Conservation (phyloP, 2,888 invertebrate genomes). For the Athalia cordata region DNA sequence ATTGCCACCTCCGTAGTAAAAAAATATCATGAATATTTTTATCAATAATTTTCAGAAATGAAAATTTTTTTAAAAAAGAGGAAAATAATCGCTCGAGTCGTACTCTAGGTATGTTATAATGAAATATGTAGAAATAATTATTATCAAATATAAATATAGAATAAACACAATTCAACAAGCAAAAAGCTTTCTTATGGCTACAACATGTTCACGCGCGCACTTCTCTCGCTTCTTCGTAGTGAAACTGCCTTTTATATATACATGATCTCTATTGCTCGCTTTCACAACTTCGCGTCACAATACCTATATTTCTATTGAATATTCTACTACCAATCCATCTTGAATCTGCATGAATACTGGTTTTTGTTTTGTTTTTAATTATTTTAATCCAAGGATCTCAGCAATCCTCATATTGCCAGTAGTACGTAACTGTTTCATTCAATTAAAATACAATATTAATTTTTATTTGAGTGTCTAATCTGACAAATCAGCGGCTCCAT, state of each 20-base stretch:
- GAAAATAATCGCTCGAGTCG: constrained; percentile 50
- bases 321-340: constrained; percentile 49
- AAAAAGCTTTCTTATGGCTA: constrained; percentile 64
- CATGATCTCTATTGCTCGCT: constrained; percentile 50
- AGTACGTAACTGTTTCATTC: constrained; percentile 45
- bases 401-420: constrained; percentile 41
- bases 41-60: constrained; percentile 43
- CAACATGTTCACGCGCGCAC: constrained; percentile 41
- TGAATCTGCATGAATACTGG: constrained; percentile 62
- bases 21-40: constrained; percentile 52
- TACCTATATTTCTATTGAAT: constrained; percentile 45
- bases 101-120: constrained; percentile 56
- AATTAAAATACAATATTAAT: constrained; percentile 38
- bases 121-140: constrained; percentile 66
- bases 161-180: constrained; percentile 68
- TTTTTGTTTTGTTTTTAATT: constrained; percentile 45
- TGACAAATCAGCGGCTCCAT: constrained; percentile 44
- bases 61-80: constrained; percentile 13
- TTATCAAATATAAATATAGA: constrained; percentile 69
- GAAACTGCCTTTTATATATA: constrained; percentile 51
- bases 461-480: constrained; percentile 32
- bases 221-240: constrained; percentile 12
- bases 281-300: constrained; percentile 53
- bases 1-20: constrained; percentile 46
- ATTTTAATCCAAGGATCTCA: constrained; percentile 43